Evolutionary conservation across 1,140 invertebrate genomes (phyloP), one percentile per base, ranked within the genome.

Genomic region (Asbolus verrucosus): DNA sequence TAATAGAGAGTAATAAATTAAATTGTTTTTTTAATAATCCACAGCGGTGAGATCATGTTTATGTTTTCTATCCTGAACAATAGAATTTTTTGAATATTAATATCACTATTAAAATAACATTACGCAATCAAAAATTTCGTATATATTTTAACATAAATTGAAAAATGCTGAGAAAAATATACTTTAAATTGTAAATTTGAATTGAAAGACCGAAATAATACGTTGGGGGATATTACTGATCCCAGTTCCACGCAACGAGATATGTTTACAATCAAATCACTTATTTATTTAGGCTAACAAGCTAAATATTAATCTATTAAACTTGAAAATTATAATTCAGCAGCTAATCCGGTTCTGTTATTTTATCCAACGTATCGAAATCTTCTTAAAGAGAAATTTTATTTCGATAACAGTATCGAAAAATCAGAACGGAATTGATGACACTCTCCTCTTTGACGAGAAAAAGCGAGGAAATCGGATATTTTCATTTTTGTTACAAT

Each of bases 401-500:
- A 30, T 30, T 5, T 30, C 27, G 9, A 30, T 30, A 4, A 30
- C 4, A 5, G 27, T 30, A n/a, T 30, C 5, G 11, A 36, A 36
- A 36, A 36, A 36, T 36, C 33, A 8, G 6, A 36, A 4, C n/a
- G 33, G 6, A 36, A 36, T 36, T n/a, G n/a, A n/a, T n/a, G n/a
- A n/a, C n/a, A n/a, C n/a, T n/a, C n/a, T n/a, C n/a, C n/a, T n/a
- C n/a, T n/a, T n/a, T n/a, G n/a, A n/a, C 33, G 6, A 2, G 33
- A 11, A 4, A 36, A 36, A 36, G 8, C 3, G n/a, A n/a, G 33
- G 33, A 36, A 36, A 36, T 11, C 11, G 3, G 33, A 36, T 36
- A 36, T 36, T 36, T 27, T 36, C 33, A 36, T 36, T 36, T n/a
- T 36, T n/a, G 33, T 36, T 11, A 11, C 33, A n/a, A 11, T 36